Conservation (phyloP, 2,888 invertebrate genomes). For the Plebejus argus region DNA sequence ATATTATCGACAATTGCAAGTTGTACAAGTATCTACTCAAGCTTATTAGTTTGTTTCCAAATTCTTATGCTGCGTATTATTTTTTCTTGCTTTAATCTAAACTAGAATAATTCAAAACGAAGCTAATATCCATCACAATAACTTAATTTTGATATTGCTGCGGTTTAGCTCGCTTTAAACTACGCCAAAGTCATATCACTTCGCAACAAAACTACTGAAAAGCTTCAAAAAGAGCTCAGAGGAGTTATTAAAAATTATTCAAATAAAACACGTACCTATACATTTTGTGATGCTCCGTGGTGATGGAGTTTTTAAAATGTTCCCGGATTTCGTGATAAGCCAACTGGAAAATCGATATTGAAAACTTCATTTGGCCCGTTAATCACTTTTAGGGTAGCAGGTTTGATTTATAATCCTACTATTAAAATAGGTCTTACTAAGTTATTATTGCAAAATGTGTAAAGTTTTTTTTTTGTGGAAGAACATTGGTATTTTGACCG, state of each 20-base stretch:
- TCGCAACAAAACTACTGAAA: not conserved
- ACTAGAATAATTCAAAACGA: too few species aligned
- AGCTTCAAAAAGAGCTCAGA: conserved; percentile 11
- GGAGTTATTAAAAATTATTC: conserved; percentile 16
- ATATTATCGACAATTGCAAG: too few species aligned
- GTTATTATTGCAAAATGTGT: not conserved
- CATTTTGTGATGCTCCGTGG: not conserved
- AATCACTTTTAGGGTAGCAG: conserved; percentile 30
- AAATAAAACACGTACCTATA: conserved; percentile 6
- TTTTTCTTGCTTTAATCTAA: too few species aligned
- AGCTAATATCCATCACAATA: not conserved
- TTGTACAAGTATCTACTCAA: too few species aligned
- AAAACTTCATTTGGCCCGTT: conserved; percentile 34
- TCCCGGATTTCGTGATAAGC: conserved; percentile 29
- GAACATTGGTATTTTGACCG: not conserved
- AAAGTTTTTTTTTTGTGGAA: not conserved
- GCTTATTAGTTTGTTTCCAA: too few species aligned
- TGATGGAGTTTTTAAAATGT: conserved; percentile 31
- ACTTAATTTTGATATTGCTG: too few species aligned
- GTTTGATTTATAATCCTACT: conserved; percentile 32
- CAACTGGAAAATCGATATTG: conserved; percentile 33
- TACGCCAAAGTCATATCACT: not conserved
- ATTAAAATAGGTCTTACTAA: conserved; percentile 13
- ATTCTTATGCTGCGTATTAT: too few species aligned
- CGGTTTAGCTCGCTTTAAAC: not conserved